A percentile compares a stretch with the other conserved stretches of the same genome.
These are phyloP conservation scores for Stenchaetothrips biformis DNA, from an alignment of 2,888 invertebrate genomes.

Conservation along the genomic window DNA sequence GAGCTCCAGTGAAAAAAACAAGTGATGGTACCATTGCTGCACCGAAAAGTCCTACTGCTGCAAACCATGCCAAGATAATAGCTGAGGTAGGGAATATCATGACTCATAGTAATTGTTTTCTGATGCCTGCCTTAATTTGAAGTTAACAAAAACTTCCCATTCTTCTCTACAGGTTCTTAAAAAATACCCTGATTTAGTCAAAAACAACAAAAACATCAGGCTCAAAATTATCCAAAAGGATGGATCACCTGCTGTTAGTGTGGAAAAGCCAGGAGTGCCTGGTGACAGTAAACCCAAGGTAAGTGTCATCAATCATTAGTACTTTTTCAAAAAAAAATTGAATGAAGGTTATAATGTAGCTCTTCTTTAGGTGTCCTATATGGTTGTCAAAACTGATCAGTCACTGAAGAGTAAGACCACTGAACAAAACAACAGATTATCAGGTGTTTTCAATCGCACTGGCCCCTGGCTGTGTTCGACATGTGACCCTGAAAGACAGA, in stretches of 20 bases:
- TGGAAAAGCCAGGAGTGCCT: slow-evolving; percentile 51
- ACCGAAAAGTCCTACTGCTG: slow-evolving; percentile 41
- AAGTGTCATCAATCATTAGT: neutral
- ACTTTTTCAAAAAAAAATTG: neutral
- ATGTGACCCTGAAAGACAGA: slow-evolving; percentile 62
- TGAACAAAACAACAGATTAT: slow-evolving; percentile 31
- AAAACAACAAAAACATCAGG: slow-evolving; percentile 80
- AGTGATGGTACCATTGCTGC: neutral
- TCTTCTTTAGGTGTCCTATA: slow-evolving; percentile 48
- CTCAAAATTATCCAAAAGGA: slow-evolving; percentile 62
- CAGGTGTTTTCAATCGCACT: slow-evolving; percentile 41
- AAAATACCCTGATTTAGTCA: slow-evolving; percentile 81
- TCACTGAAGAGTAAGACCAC: slow-evolving; percentile 39
- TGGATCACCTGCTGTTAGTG: slow-evolving; percentile 32
- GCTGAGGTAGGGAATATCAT: slow-evolving; percentile 52
- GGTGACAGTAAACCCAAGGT: slow-evolving; percentile 29
- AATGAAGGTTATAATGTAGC: neutral
- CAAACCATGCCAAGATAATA: slow-evolving; percentile 79
- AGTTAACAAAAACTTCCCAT: neutral
- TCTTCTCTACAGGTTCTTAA: slow-evolving; percentile 57
- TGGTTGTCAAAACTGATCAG: slow-evolving; percentile 49
- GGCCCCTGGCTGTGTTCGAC: slow-evolving; percentile 79
- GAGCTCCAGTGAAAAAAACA: neutral
- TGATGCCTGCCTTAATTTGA: neutral
- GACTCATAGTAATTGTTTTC: neutral